Evolutionary conservation across 2,888 invertebrate genomes (phyloP), one percentile per base, ranked within the genome.

Genomic region (Nephrotoma guestfalica): DNA sequence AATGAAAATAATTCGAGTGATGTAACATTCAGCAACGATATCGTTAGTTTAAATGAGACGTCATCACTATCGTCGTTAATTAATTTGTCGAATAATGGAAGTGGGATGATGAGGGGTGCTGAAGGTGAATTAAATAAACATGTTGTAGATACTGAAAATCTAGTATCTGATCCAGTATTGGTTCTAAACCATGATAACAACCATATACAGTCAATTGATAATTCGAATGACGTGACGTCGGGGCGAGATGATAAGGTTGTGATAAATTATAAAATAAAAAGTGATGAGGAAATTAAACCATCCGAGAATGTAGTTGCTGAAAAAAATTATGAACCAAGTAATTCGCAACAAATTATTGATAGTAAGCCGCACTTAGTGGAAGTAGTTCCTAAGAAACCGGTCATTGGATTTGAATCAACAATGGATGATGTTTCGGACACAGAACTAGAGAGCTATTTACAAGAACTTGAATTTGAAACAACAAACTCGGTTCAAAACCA

Each of bases 371-470:
- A 18, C 30, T 18, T 41, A 3, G 15, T 84, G 15, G 71, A 71
- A 30, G 30, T 30, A 30, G 30, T 11, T 71, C 4, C 4, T 2
- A 71, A 30, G 18, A 85, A 85, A 18, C 18, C 85, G 11, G 88
- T 4, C 88, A 88, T 91, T 4, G 91, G 91, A 40, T 92, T 92
- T 87, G 90, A 91, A 87, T 91, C 92, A 0, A 92, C 92, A 5
- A 91, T 92, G 92, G 92, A 92, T 87, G 92, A 92, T 87, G 91
- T 92, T 18, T 92, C 92, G 0, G 92, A 92, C 87, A 91, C 91
- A 0, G 92, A 92, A 87, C 88, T 92, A 83, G 92, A 92, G 88
- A 91, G 91, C 87, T 91, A 92, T 89, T 88, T 91, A 86, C 91
- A 91, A 86, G 91, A 92, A 88, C 91, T 91, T 86, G 91, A 91